These are phyloP conservation scores for Sarcophaga rosellei DNA, from an alignment of 2,888 invertebrate genomes.

Conservation along the genomic window DNA sequence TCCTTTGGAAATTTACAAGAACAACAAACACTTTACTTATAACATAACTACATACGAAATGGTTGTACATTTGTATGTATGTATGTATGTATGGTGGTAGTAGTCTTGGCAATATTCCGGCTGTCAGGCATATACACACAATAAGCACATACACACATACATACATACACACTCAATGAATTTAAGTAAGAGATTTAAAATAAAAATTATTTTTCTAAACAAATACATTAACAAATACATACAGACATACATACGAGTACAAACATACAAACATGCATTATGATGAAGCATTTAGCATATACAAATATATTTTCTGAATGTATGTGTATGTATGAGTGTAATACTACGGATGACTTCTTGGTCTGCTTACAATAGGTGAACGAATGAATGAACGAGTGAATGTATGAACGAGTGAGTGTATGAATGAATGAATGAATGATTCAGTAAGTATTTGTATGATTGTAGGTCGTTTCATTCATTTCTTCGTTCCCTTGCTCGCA, in stretches of 20 bases:
- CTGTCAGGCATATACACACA: constrained; percentile 33
- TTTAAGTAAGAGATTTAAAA: constrained; percentile 35
- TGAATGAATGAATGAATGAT: neutral
- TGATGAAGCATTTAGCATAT: neutral
- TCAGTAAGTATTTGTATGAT: constrained; percentile 28
- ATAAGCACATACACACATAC: neutral
- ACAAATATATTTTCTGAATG: neutral
- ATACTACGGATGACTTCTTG: constrained; percentile 55
- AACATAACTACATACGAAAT: neutral
- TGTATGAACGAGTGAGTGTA: neutral
- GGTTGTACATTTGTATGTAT: too few relatives aligned
- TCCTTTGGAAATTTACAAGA: constrained; percentile 67
- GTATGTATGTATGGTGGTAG: neutral
- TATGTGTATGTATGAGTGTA: neutral
- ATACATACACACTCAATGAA: constrained; percentile 2
- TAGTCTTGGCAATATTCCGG: constrained; percentile 49
- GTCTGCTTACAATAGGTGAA: constrained; percentile 33
- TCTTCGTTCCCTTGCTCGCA: constrained; percentile 23
- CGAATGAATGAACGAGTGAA: neutral
- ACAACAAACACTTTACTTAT: constrained; percentile 38
- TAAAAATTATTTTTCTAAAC: constrained; percentile 51
- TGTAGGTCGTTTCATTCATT: constrained; percentile 11
- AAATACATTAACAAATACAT: constrained; percentile 22
- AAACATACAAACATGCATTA: neutral
- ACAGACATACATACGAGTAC: neutral